Evolutionary conservation across 2,888 invertebrate genomes (phyloP), one percentile per base, ranked within the genome.

Genomic region (Rapana venosa): DNA sequence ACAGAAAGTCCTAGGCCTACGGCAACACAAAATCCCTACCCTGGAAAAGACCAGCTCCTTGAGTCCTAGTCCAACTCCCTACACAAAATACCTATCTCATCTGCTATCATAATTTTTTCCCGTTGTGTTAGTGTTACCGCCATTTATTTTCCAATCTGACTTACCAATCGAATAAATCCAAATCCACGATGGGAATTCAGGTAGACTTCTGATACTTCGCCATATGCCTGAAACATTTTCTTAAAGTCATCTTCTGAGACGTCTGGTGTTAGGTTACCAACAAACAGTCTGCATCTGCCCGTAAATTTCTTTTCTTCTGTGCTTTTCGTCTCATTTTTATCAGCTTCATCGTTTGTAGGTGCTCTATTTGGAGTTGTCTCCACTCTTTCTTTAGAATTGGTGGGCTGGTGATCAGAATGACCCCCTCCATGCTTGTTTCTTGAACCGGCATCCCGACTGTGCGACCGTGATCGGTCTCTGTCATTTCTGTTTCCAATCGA

Each of bases 181-280:
- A 99, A 99, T 95, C 98, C 99, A 96, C 99, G 99, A 91, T 98
- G 98, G 91, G 98, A 98, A 96, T 99, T 99, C 30, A 99, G 97
- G 96, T 99, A 99, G 61, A 98, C 97, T 96, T 99, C 99, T 22
- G 98, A 97, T 86, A 98, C 97, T 97, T 99, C 99, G 70, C 99
- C 99, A 96, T 97, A 99, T 77, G 97, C 97, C 91, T 97, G 97
- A 96, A 99, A 99, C 96, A 99, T 96, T 92, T 97, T 97, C 89
- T 97, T 97, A 90, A 99, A 97, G 95, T 99, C 99, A 87, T 98
- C 98, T 95, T 99, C 99, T 1, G 97, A 97, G 0, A 98, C 97
- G 95, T 99, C 99, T 93, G 97, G 97, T 0, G 98, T 98, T 22
- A 99, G 97, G 96, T 99, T 99, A 36, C 99, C 99, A 93, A 99